Evolutionary conservation across 1,140 invertebrate species (phyloP).

Genomic region (Hycleus cichorii): DNA sequence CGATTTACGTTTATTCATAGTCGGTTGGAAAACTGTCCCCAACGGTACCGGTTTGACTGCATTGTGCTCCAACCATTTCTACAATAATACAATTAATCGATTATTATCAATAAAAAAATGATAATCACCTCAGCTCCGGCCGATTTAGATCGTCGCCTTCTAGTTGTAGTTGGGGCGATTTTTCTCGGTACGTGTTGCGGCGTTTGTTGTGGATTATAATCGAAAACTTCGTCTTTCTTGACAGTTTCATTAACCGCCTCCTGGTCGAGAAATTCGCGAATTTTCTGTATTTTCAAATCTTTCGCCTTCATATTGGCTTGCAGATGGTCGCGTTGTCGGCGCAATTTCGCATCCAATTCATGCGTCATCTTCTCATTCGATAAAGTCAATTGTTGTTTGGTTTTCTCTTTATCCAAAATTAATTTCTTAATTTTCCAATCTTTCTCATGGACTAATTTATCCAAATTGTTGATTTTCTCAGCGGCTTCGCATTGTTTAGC

Average conservation of each 20-base stretch:
- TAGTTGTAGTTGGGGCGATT: not conserved
- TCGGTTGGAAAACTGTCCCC: slow-evolving; percentile 84
- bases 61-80: slow-evolving; percentile 86
- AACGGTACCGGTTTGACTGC: slow-evolving; percentile 62
- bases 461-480: slow-evolving; percentile 34
- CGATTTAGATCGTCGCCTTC: slow-evolving; percentile 15
- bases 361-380: slow-evolving; percentile 63
- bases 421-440: slow-evolving; percentile 62
- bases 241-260: slow-evolving; percentile 21
- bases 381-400: slow-evolving; percentile 61
- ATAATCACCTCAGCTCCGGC: slow-evolving; percentile 3
- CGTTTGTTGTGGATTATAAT: not conserved
- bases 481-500: slow-evolving; percentile 39
- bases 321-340: slow-evolving; percentile 58
- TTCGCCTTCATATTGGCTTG: slow-evolving; percentile 47
- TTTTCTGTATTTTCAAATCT: slow-evolving; percentile 46
- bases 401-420: slow-evolving; percentile 65
- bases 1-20: slow-evolving; percentile 73
- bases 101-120: not conserved
- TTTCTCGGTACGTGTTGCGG: not conserved
- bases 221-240: not conserved
- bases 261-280: slow-evolving; percentile 45
- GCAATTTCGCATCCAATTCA: slow-evolving; percentile 57
- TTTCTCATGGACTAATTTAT: slow-evolving; percentile 53
- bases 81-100: slow-evolving; percentile 24